Evolutionary conservation across 1,140 invertebrate species (phyloP), one percentile per base, ranked within the genome.

Genomic region (Varroa destructor): DNA sequence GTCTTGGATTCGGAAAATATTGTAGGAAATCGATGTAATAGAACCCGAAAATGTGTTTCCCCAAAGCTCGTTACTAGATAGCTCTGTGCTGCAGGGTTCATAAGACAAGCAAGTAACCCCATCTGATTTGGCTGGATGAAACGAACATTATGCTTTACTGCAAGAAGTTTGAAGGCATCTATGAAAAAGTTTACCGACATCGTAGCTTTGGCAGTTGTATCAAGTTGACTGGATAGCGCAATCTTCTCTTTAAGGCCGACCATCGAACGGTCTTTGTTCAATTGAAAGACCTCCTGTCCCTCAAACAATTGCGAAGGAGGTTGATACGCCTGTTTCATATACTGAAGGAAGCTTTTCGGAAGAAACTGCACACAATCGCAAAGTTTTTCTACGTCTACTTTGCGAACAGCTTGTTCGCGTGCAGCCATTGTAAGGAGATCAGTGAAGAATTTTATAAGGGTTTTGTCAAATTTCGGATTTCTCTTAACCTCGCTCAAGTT

Each of bases 121-220:
- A 67, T 2, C 46, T 67, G 61, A 67, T 40, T 67, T 12, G n/a
- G 61, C 3, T 40, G 61, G 14, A 67, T 40, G 61, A 67, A 67
- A 14, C 46, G 40, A 1, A 67, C 61, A 40, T 67, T 46, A 37
- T 67, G 14, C 40, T 67, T 40, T 25, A 25, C 25, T 12, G 40
- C 12, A 37, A 67, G 36, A 14, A 40, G 2, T 2, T 14, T 37
- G 36, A 67, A 67, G 61, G 61, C 12, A 14, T 37, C 40, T 40
- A 67, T 8, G 61, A 67, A 67, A 8, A 67, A 67, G 40, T 67
- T 67, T 46, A 67, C 46, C 12, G 61, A 43, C 40, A 43, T 67
- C 61, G 61, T 67, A 14, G 61, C 61, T 5, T 43, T 8, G 8
- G 61, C 61, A 37, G 40, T 46, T 37, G 12, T 67, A 3, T 67